Evolutionary conservation across 2,797 vertebrate genomes (phyloP).

Genomic region (Lacerta viridis): DNA sequence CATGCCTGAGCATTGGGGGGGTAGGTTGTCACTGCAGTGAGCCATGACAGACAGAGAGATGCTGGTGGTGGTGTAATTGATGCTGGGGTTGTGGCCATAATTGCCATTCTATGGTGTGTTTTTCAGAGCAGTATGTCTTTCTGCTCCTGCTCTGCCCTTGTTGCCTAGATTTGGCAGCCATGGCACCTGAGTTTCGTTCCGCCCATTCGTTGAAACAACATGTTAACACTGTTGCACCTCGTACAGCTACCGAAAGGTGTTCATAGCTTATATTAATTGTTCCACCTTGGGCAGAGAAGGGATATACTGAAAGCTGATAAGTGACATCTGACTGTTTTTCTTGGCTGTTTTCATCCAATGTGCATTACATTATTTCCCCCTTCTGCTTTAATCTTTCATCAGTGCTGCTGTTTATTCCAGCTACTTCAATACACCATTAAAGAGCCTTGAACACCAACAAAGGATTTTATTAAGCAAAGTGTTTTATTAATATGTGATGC

Average conservation of each 20-base stretch:
- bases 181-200: no score
- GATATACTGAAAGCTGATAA: neutral
- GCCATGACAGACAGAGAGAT: no score
- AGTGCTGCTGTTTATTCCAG: neutral
- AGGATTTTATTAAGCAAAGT: neutral
- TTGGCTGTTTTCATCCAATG: neutral
- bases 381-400: neutral
- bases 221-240: neutral
- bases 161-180: no score
- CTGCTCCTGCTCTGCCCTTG: no score
- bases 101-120: no score
- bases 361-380: neutral
- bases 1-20: no score
- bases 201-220: no score
- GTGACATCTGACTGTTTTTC: neutral
- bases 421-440: neutral
- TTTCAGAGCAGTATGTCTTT: no score
- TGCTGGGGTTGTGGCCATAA: no score
- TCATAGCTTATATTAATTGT: neutral
- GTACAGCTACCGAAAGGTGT: neutral
- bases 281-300: no score
- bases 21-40: no score
- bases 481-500: conserved; percentile 7
- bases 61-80: no score
- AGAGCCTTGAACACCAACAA: neutral